A percentile compares a stretch with the other conserved stretches of the same genome.
Conservation (phyloP, 2,888 invertebrate genomes). For the Morpho achilles region DNA sequence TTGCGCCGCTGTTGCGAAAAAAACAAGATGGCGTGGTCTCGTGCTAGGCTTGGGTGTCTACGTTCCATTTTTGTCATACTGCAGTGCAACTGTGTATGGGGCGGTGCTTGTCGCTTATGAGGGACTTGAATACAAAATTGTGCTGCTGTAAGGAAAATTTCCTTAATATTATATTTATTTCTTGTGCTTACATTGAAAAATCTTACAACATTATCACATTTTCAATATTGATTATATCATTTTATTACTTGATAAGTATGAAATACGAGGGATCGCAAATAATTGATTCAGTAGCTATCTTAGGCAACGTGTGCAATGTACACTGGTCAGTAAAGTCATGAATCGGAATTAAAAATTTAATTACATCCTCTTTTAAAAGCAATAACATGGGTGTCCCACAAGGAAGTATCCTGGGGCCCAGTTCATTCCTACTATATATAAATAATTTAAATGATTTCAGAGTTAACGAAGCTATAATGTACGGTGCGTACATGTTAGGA, state of each 20-base stretch:
- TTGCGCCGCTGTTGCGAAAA: slow-evolving; percentile 73
- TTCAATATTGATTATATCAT: too few species aligned
- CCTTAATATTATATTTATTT: too few species aligned
- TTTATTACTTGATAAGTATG: too few species aligned
- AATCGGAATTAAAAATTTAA: too few species aligned
- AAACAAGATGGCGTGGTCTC: slow-evolving; percentile 82
- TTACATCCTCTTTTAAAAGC: neutral
- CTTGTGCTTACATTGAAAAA: too few species aligned
- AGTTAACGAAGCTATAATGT: slow-evolving; percentile 86
- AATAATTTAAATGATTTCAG: slow-evolving; percentile 47
- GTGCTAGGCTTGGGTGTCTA: slow-evolving; percentile 85
- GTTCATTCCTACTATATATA: neutral
- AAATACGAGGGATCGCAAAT: too few species aligned
- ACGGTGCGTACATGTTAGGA: slow-evolving; percentile 88
- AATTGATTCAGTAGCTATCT: too few species aligned
- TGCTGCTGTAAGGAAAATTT: slow-evolving; percentile 78
- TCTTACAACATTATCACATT: too few species aligned
- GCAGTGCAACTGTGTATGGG: slow-evolving; percentile 84
- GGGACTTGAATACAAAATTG: slow-evolving; percentile 80
- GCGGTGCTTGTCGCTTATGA: slow-evolving; percentile 82
- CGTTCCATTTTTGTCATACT: slow-evolving; percentile 84
- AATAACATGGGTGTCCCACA: neutral
- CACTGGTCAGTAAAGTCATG: too few species aligned
- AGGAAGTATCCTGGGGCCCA: neutral
- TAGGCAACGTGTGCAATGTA: too few species aligned